Conservation (phyloP, 2,888 invertebrate species). For the Zonitis immaculata region DNA sequence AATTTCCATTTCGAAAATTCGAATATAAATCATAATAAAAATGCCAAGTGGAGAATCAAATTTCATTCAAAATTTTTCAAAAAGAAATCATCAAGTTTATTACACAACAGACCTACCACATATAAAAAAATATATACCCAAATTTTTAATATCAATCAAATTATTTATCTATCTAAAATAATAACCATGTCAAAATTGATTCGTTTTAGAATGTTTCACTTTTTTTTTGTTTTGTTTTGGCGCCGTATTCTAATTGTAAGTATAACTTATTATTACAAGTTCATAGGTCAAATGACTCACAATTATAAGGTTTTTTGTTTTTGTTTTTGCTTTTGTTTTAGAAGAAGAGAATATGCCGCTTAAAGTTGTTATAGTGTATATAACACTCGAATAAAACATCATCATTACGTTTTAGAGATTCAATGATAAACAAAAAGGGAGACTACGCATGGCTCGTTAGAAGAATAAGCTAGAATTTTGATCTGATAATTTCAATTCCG, state of each 20-base stretch:
- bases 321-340: too few species aligned
- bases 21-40: not conserved
- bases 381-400: slow-evolving; percentile 33
- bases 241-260: too few species aligned
- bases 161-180: too few species aligned
- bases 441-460: not conserved
- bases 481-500: not conserved
- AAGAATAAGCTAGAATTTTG: not conserved
- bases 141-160: too few species aligned
- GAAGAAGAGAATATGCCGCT: slow-evolving; percentile 31
- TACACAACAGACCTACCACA: not conserved
- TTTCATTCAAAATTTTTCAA: not conserved
- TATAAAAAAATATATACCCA: not conserved
- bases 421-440: slow-evolving; percentile 10
- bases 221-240: too few species aligned
- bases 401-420: slow-evolving; percentile 20
- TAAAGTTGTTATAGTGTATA: too few species aligned
- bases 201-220: slow-evolving; percentile 2
- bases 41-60: not conserved
- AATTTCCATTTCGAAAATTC: not conserved
- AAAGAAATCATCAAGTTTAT: not conserved
- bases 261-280: too few species aligned
- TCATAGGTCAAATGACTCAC: slow-evolving; percentile 37
- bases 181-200: not conserved
- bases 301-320: too few species aligned